Percentiles rank a stretch among this genome's conserved stretches.
Conservation (phyloP, 2,113 vertebrate genomes). For the Albula goreensis region DNA sequence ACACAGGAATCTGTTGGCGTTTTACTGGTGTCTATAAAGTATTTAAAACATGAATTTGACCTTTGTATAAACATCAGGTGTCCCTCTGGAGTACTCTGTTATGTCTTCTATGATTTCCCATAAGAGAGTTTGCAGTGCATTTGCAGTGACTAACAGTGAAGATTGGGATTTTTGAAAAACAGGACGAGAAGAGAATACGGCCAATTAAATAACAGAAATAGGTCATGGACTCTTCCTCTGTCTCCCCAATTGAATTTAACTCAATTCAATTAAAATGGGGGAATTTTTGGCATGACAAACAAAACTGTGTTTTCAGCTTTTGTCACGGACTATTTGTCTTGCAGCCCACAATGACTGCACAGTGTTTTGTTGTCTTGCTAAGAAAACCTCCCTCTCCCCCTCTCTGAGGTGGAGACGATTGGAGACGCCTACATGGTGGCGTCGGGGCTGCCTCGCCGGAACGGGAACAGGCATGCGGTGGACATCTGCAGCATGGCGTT, state of each 20-base stretch:
- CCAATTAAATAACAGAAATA: not conserved
- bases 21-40: no score
- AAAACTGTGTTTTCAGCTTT: not conserved
- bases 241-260: not conserved
- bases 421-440: constrained; percentile 97
- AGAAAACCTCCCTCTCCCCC: not conserved
- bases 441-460: constrained; percentile 88
- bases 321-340: not conserved
- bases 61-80: no score
- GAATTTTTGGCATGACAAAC: not conserved
- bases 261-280: not conserved
- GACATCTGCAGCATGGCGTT: constrained; percentile 95
- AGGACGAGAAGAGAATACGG: not conserved
- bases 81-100: not conserved
- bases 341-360: no score
- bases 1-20: no score
- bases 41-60: no score
- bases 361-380: not conserved
- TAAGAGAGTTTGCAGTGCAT: not conserved
- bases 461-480: constrained; percentile 88
- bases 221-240: not conserved
- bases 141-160: not conserved
- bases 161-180: not conserved
- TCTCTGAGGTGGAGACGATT: constrained; percentile 90
- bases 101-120: not conserved